phyloP scores from a whole-genome alignment of 2,797 vertebrate genomes.

The Botia almorhae region DNA sequence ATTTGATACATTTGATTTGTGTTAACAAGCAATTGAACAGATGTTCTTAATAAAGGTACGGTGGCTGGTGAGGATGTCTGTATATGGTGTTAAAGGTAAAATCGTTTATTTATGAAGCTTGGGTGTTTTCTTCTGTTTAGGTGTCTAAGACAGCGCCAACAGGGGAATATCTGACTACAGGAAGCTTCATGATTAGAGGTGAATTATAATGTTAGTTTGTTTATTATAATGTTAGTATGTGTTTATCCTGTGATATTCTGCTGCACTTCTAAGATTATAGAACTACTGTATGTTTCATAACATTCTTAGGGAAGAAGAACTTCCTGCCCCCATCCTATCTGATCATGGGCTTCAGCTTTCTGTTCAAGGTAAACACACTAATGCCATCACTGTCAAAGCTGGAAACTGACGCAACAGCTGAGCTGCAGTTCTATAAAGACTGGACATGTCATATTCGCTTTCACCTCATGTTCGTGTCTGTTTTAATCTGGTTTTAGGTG shows the following conservation, averaged over 20 bases:
- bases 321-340: slow-evolving; percentile 96
- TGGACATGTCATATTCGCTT: background rate
- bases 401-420: too few species aligned
- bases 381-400: too few species aligned
- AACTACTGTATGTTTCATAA: background rate
- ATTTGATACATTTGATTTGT: too few species aligned
- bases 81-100: background rate
- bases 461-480: background rate
- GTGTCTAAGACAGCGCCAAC: slow-evolving; percentile 98
- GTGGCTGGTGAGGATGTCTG: background rate
- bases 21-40: too few species aligned
- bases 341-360: slow-evolving; percentile 98
- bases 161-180: slow-evolving; percentile 97
- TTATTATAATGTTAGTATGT: too few species aligned
- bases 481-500: slow-evolving; percentile 76
- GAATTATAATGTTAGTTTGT: background rate
- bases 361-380: slow-evolving; percentile 89
- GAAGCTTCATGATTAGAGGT: slow-evolving; percentile 99
- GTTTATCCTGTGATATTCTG: background rate
- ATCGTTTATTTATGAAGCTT: background rate
- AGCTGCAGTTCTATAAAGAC: too few species aligned
- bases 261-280: background rate
- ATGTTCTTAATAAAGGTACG: too few species aligned
- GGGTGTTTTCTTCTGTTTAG: slow-evolving; percentile 68
- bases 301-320: slow-evolving; percentile 93